Evolutionary conservation across 2,888 invertebrate species (phyloP).

Genomic region (Sesia bembeciformis): DNA sequence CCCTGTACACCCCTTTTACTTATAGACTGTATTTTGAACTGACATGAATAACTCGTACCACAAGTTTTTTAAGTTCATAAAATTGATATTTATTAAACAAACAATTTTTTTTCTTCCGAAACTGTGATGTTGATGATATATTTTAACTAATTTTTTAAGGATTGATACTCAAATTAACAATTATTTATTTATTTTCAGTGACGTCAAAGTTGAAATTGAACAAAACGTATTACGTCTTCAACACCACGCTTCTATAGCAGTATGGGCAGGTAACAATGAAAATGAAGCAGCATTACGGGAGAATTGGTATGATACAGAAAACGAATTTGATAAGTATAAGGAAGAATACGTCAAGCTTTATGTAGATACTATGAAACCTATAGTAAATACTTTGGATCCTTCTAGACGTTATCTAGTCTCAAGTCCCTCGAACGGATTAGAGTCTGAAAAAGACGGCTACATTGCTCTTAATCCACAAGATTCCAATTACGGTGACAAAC

Average conservation of each 20-base stretch:
- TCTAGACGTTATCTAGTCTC: conserved; percentile 85
- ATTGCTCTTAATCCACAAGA: conserved; percentile 86
- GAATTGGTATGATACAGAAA: conserved; percentile 83
- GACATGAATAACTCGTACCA: too few relatives aligned
- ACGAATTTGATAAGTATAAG: conserved; percentile 73
- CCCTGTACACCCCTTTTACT: too few relatives aligned
- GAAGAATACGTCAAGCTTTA: conserved; percentile 89
- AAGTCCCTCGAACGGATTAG: conserved; percentile 91
- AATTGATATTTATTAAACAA: too few relatives aligned
- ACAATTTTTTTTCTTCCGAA: too few relatives aligned
- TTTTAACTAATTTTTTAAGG: not conserved
- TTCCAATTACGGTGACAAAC: conserved; percentile 89
- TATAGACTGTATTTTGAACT: too few relatives aligned
- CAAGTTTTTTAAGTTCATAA: too few relatives aligned
- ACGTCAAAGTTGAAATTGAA: conserved; percentile 82
- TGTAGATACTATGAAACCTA: conserved; percentile 80
- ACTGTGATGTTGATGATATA: too few relatives aligned
- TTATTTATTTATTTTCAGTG: conserved; percentile 43
- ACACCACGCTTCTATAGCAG: conserved; percentile 88
- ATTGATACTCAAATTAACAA: too few relatives aligned
- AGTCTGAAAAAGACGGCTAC: conserved; percentile 83
- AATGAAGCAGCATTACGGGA: conserved; percentile 91
- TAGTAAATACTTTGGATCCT: conserved; percentile 76
- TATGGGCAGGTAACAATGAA: conserved; percentile 98
- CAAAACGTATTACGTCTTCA: conserved; percentile 89